Evolutionary conservation across 2,888 invertebrate genomes (phyloP), one percentile per base, ranked within the genome.

Genomic region (Amphiduros pacificus): DNA sequence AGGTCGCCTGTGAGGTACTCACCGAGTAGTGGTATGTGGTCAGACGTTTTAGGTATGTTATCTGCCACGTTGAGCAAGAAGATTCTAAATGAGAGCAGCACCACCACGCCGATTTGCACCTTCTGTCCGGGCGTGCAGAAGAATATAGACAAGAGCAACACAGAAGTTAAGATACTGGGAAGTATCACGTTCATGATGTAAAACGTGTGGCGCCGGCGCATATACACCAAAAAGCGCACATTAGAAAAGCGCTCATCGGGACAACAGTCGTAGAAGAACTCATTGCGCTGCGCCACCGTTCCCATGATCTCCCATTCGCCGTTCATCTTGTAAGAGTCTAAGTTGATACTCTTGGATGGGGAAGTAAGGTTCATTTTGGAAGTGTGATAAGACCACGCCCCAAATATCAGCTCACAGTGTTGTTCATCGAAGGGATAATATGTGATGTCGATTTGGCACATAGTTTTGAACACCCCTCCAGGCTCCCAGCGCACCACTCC

Each of bases 381-480:
- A 14, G 70, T 71, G 63, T 71, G 68, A 62, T 71, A 71, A 28
- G 62, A 61, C 71, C 71, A 71, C 14, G 71, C 70, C 14, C 71
- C 71, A 55, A 71, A 71, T 31, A 67, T 60, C 11, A 71, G 66
- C 50, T 55, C 59, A 40, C 71, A 71, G 24, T 54, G 41, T 50
- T 71, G 71, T 48, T 66, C 67, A 60, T 71, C 71, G 55, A 71
- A 71, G 0, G 71, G 71, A 50, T 71, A 71, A 55, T 69, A 71
- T 5, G 71, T 71, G 58, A 71, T 71, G 63, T 71, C 71, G 56
- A 71, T 69, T 55, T 69, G 67, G 49, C 71, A 71, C 55, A 71
- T 66, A 14, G 71, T 71, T 44, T 66, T 68, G 59, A 71, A 71
- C 50, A 71, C 69, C 14, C 71, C 71, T n/a, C 71, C 71, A 3